phyloP scores from a whole-genome alignment of 1,140 invertebrate genomes.

The Rhizoglyphus robini region DNA sequence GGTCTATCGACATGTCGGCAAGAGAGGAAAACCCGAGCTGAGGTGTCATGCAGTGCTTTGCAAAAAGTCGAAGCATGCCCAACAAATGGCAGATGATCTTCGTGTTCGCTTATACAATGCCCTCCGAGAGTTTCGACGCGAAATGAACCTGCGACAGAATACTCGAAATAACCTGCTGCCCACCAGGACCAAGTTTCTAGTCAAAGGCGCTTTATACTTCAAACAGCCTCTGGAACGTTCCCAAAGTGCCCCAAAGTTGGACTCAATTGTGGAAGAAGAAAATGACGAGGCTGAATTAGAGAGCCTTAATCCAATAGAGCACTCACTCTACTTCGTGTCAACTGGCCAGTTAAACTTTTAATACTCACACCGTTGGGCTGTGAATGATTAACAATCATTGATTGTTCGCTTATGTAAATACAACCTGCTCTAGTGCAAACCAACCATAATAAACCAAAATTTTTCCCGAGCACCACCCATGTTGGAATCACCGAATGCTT shows the following conservation, averaged over 20 bases:
- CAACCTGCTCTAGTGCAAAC: no score
- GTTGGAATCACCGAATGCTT: no score
- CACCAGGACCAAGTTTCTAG: slow-evolving; percentile 38
- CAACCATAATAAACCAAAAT: no score
- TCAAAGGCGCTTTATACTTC: slow-evolving; percentile 52
- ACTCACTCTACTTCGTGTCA: neutral
- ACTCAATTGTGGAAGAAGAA: slow-evolving; percentile 77
- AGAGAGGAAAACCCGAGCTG: slow-evolving; percentile 84
- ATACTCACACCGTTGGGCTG: neutral
- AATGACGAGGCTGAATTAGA: slow-evolving; percentile 37
- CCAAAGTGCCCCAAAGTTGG: slow-evolving; percentile 84
- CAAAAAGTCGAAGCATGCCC: slow-evolving; percentile 42
- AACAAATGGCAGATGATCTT: slow-evolving; percentile 54
- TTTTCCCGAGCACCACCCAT: no score
- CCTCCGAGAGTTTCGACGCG: slow-evolving; percentile 78
- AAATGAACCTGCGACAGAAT: slow-evolving; percentile 38
- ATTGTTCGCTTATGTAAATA: no score
- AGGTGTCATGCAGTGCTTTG: slow-evolving; percentile 93
- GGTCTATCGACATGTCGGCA: slow-evolving; percentile 73
- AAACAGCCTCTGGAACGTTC: slow-evolving; percentile 79
- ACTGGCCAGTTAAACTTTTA: slow-evolving; percentile 8
- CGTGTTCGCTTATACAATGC: slow-evolving; percentile 58
- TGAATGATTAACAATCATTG: no score
- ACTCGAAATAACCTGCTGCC: slow-evolving; percentile 40
- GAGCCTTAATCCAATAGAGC: neutral